Evolutionary conservation across 2,113 vertebrate genomes (phyloP).

Genomic region (Chionodraco myersi): DNA sequence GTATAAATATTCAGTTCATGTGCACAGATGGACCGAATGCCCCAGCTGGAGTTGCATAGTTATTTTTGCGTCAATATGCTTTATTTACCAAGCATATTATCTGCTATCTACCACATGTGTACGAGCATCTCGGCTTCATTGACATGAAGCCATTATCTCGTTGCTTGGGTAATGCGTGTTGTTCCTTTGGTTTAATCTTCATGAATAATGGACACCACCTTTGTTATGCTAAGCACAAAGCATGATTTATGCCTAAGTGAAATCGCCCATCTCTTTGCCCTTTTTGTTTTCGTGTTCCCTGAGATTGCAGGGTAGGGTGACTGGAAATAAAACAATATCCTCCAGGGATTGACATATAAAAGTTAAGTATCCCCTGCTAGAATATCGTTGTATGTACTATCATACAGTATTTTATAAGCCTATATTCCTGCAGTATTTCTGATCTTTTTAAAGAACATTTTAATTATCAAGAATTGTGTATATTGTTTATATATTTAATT

Average conservation of each 20-base stretch:
- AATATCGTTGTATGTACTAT: too few relatives aligned
- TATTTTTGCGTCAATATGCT: conserved; percentile 39
- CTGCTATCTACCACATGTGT: conserved; percentile 19
- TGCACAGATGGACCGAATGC: conserved; percentile 17
- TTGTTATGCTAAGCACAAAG: conserved; percentile 66
- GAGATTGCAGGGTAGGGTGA: conserved; percentile 47
- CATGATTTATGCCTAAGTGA: conserved; percentile 66
- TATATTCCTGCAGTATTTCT: too few relatives aligned
- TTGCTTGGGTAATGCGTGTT: conserved; percentile 46
- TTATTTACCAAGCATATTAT: conserved; percentile 18
- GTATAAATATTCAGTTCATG: conserved; percentile 2
- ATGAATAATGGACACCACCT: conserved; percentile 66
- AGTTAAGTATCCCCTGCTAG: not conserved
- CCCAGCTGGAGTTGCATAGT: conserved; percentile 15
- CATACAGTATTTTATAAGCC: too few relatives aligned
- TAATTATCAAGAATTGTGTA: too few relatives aligned
- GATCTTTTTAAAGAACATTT: too few relatives aligned
- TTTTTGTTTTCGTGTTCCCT: conserved; percentile 50
- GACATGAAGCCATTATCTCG: conserved; percentile 64
- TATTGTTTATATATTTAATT: too few relatives aligned
- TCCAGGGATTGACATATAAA: too few relatives aligned
- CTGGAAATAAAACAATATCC: conserved; percentile 6
- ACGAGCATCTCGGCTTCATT: conserved; percentile 33
- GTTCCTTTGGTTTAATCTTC: conserved; percentile 56
- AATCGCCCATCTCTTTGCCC: conserved; percentile 57